phyloP scores from a whole-genome alignment of 2,888 invertebrate genomes.

The Hydriomena furcata region DNA sequence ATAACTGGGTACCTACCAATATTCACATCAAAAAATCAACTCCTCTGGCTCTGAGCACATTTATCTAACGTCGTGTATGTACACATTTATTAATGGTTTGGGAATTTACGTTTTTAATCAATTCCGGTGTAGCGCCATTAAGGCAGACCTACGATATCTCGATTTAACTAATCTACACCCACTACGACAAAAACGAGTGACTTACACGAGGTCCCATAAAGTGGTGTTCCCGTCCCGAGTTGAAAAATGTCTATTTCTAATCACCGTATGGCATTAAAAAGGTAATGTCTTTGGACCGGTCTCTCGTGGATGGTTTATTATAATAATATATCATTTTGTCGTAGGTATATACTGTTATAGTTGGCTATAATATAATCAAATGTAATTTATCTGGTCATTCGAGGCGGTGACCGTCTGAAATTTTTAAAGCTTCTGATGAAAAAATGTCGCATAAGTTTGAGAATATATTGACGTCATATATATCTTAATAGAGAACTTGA shows the following conservation, averaged over 20 bases:
- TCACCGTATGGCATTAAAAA: constrained; percentile 67
- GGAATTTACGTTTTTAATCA: constrained; percentile 52
- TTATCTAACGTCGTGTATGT: constrained; percentile 21
- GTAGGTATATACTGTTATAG: constrained; percentile 64
- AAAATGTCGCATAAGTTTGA: constrained; percentile 17
- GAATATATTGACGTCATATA: constrained; percentile 26
- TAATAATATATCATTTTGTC: constrained; percentile 72
- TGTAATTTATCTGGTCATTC: constrained; percentile 72
- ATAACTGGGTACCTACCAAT: constrained; percentile 16
- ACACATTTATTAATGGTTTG: constrained; percentile 25
- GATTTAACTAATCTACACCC: constrained; percentile 63
- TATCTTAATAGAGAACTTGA: constrained; percentile 1
- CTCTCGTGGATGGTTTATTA: constrained; percentile 49
- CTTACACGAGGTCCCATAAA: constrained; percentile 44
- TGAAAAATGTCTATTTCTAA: constrained; percentile 70
- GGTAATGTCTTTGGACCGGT: constrained; percentile 63
- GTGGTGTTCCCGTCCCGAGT: constrained; percentile 47
- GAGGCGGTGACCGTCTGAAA: constrained; percentile 61
- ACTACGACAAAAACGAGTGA: constrained; percentile 53
- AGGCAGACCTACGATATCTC: constrained; percentile 49
- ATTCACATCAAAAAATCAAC: constrained; percentile 18
- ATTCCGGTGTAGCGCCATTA: constrained; percentile 59
- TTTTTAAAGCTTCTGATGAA: constrained; percentile 18
- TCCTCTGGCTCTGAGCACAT: constrained; percentile 22
- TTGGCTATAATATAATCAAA: constrained; percentile 64